Evolutionary conservation across 1,140 invertebrate genomes (phyloP), one percentile per base, ranked within the genome.

Genomic region (Trypoxylus dichotomus): DNA sequence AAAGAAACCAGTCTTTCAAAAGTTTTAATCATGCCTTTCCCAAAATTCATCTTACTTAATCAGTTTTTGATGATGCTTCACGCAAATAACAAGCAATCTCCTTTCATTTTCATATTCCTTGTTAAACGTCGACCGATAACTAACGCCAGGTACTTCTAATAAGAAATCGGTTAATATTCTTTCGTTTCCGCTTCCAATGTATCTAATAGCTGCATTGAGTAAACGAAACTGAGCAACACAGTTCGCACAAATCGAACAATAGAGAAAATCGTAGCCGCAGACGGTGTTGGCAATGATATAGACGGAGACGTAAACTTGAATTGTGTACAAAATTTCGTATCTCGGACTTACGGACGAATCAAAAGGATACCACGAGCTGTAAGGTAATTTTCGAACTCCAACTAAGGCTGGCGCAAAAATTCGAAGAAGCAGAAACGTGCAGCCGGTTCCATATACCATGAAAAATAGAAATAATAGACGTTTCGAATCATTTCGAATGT

Each of bases 241-340:
- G 37, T 76, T 77, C 6, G 41, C 37, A 25, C 74, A 27, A 13
- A 79, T 1, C 21, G 78, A 75, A 13, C 76, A 37, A 27, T 76
- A 79, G 3, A 79, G 10, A 37, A 79, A 79, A 74, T 79, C 78
- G 42, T 79, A 73, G 11, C 78, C 76, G 15, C 76, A 68, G 15
- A 79, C 74, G 13, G 73, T 74, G 3, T 58, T 29, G 1, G 76
- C 74, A 10, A 79, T 71, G 1, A 79, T 21, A 58, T 71, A 77
- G 7, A 74, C 15, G 13, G 76, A 60, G 5, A 73, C 60, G 19
- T 76, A 42, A 1, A 79, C 71, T 77, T 79, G 78, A n/a, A 74
- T 37, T 13, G 73, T 29, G 41, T 79, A 79, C n/a, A 77, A 24
- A 19, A 68, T 60, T 42, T 79, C 78, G 37, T 77, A 79, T 13